Percentiles rank a stretch among this genome's conserved stretches.
phyloP scores from a whole-genome alignment of 2,888 invertebrate species.

The Tachina grossa region DNA sequence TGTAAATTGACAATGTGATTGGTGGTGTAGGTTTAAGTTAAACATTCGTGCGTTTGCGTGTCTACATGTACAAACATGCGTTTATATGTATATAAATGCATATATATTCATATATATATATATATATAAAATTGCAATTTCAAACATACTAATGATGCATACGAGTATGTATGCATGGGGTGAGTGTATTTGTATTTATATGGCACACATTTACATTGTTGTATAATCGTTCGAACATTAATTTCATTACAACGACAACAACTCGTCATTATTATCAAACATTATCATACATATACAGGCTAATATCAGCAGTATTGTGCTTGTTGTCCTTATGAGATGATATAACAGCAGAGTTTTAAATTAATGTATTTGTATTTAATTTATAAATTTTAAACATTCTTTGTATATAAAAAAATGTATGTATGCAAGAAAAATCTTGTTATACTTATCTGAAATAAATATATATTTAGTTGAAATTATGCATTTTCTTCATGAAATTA shows the following conservation, averaged over 20 bases:
- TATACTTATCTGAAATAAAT: no score
- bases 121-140: slow-evolving; percentile 1
- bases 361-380: no score
- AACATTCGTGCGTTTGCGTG: not conserved
- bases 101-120: not conserved
- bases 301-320: slow-evolving; percentile 27
- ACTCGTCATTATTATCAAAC: slow-evolving; percentile 55
- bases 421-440: no score
- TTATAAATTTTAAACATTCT: no score
- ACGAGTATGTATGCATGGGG: not conserved
- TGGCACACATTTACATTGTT: slow-evolving; percentile 53
- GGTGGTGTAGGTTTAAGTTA: not conserved
- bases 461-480: no score
- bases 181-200: not conserved
- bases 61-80: not conserved
- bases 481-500: no score
- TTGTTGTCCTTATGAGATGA: slow-evolving; percentile 11
- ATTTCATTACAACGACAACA: slow-evolving; percentile 42
- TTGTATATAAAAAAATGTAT: no score
- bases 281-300: slow-evolving; percentile 36
- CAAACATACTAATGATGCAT: not conserved
- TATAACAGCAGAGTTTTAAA: slow-evolving; percentile 2
- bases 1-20: slow-evolving; percentile 51
- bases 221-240: slow-evolving; percentile 51
- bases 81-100: no score